A percentile compares a stretch with the other conserved stretches of the same genome.
phyloP scores from a whole-genome alignment of 2,113 vertebrate species.

The Odocoileus hemionus region DNA sequence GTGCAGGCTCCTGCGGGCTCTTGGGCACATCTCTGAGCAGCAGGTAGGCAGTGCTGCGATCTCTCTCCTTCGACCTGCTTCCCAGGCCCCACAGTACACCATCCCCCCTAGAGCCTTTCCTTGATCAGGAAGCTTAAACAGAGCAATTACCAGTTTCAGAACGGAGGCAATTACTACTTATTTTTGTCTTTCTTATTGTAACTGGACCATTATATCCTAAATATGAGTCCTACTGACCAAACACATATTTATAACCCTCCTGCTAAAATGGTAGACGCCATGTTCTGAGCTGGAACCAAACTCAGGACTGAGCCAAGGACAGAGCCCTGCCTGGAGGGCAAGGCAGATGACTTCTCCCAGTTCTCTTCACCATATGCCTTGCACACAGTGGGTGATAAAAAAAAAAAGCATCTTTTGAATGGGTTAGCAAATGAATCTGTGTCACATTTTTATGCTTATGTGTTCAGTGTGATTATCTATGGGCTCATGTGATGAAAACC shows the following conservation, averaged over 20 bases:
- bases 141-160: neutral
- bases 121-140: neutral
- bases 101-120: neutral
- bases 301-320: neutral
- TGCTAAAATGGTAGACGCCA: neutral
- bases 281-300: neutral
- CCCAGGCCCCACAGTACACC: neutral
- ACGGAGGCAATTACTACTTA: neutral
- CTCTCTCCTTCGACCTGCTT: neutral
- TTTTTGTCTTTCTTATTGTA: neutral
- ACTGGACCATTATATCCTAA: neutral
- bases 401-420: neutral
- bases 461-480: neutral
- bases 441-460: neutral
- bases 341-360: neutral
- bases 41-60: neutral
- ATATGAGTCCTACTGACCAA: neutral
- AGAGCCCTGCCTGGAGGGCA: neutral
- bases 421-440: neutral
- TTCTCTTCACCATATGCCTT: neutral
- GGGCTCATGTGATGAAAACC: neutral
- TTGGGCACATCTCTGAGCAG: conserved; percentile 4
- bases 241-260: neutral
- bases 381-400: neutral
- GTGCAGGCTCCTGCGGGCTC: neutral